Base-by-base conservation (phyloP, 2,888 invertebrate species). In the Tipula unca region DNA sequence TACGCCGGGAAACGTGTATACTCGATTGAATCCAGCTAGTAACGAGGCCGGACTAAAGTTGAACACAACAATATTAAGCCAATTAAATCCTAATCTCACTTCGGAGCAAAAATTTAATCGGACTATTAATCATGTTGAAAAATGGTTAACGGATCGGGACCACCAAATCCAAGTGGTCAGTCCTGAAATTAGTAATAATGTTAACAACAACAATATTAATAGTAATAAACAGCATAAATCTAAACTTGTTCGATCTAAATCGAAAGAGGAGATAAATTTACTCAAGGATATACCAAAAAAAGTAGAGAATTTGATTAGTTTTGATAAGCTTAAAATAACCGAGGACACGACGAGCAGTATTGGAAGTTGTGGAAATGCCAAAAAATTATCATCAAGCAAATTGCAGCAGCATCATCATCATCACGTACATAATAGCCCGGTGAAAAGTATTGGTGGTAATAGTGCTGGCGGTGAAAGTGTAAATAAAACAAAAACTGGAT, bases 21-120 rank as follows among this genome's bases (percentile, higher is more conserved):
- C 35, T 8, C 84, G 84, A 20, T 36, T 89, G 92, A 85, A 92
- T 92, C 87, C 93, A 94, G 89, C 91, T 93, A 32, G 92, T 93
- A 87, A 89, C 93, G 69, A 69, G 13, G 29, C 93, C 94, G 39
- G 39, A 39, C 29, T 87, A 92, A 93, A 88, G 86, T 87, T 89
- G 10, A 89, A 89, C 86, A 87, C 89, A 83, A 87, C 89, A 5
- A 86, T 89, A 5, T 86, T 89, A 69, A 89, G 88, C 87, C 87
- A 89, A 25, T 86, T 89, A 1, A 88, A 89, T 87, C 89, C 89
- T 20, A 88, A 88, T 84, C 85, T 88, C 39, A 87, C 88, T n/a
- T 87, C 87, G n/a, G 87, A 89, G 85, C 89, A 89, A 20, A 89
- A 88, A 86, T 87, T 89, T 13, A 87, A 89, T 3, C 88, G 89